Percentiles rank a stretch among this genome's conserved stretches.
Evolutionary conservation across 2,888 invertebrate species (phyloP).

Genomic region (Phortica magna): DNA sequence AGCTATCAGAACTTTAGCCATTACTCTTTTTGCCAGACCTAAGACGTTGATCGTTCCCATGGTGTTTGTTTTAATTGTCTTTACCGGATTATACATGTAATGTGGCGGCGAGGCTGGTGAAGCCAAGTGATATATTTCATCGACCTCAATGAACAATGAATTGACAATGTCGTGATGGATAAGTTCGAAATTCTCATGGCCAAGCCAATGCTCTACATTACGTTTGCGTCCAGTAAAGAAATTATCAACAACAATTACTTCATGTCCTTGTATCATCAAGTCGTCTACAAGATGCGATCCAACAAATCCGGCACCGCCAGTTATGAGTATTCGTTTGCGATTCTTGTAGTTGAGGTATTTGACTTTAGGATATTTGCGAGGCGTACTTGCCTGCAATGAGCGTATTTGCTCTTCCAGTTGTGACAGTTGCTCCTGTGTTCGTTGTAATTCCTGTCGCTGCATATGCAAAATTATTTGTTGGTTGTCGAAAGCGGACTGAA

Average conservation of each 20-base stretch:
- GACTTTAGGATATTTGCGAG: slow-evolving; percentile 93
- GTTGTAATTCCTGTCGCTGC: slow-evolving; percentile 79
- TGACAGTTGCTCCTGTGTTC: slow-evolving; percentile 83
- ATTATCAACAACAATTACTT: slow-evolving; percentile 97
- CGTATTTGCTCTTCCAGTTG: slow-evolving; percentile 86
- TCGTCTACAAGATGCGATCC: slow-evolving; percentile 98
- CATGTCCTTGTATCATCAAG: slow-evolving; percentile 96
- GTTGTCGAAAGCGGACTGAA: slow-evolving; percentile 57
- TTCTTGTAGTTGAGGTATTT: slow-evolving; percentile 94
- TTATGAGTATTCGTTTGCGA: slow-evolving; percentile 94
- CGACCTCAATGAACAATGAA: slow-evolving; percentile 97
- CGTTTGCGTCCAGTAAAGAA: slow-evolving; percentile 98
- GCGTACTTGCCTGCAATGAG: slow-evolving; percentile 85
- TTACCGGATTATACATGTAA: slow-evolving; percentile 99
- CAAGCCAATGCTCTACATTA: slow-evolving; percentile 99
- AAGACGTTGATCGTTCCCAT: slow-evolving; percentile 95
- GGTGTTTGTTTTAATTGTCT: slow-evolving; percentile 99
- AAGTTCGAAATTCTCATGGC: slow-evolving; percentile 98
- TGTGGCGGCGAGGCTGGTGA: slow-evolving; percentile 99
- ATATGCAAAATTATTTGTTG: slow-evolving; percentile 60
- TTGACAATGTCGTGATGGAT: slow-evolving; percentile 99
- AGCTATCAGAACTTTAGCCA: slow-evolving; percentile 95
- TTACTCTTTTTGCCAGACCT: slow-evolving; percentile 93
- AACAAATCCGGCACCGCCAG: slow-evolving; percentile 99
- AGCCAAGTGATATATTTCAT: slow-evolving; percentile 98